Evolutionary conservation across 2,797 vertebrate genomes (phyloP), one percentile per base, ranked within the genome.

Genomic region (Pogoniulus pusillus): DNA sequence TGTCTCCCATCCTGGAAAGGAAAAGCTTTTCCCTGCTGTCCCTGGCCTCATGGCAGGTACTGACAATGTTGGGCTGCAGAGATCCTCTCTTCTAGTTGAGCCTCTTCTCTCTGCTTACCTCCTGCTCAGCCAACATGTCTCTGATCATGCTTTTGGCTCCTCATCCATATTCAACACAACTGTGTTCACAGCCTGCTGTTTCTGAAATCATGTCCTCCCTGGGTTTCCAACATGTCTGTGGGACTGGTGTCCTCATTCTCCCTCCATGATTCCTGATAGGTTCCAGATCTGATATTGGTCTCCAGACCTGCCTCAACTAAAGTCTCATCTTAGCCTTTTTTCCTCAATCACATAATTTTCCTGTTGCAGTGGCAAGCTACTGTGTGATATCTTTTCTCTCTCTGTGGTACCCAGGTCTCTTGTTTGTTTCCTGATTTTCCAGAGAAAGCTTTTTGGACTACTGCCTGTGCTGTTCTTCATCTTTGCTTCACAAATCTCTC

Each of bases 181-280:
- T 34, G 37, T 85, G 88, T 96, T 93, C 83, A 85, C 86, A 91
- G 84, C 75, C 78, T 95, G 82, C 72, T 91, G 41, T 7, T 74
- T 83, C 77, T 87, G 69, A 93, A 93, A 72, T 85, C 0, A 0
- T 85, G 72, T 89, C 62, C n/a, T 95, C 58, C 65, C 34, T 55
- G 24, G 64, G 72, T 82, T 94, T 94, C 90, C 86, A 91, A 62
- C 88, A 85, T 87, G 65, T 82, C 78, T 94, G 65, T 85, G 41
- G 66, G 59, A 87, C 63, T 85, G 37, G 39, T 91, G 29, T 80
- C 72, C 54, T 95, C 45, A n/a, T 90, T 89, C 84, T 87, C 29
- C 20, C 30, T 83, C 43, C 1, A 3, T 41, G 13, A 64, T 82
- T 81, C 78, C 77, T 93, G 81, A 90, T 80, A 60, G 24, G 20